Evolutionary conservation across 2,797 vertebrate genomes (phyloP), one percentile per base, ranked within the genome.

Genomic region (Smutsia temminckii): DNA sequence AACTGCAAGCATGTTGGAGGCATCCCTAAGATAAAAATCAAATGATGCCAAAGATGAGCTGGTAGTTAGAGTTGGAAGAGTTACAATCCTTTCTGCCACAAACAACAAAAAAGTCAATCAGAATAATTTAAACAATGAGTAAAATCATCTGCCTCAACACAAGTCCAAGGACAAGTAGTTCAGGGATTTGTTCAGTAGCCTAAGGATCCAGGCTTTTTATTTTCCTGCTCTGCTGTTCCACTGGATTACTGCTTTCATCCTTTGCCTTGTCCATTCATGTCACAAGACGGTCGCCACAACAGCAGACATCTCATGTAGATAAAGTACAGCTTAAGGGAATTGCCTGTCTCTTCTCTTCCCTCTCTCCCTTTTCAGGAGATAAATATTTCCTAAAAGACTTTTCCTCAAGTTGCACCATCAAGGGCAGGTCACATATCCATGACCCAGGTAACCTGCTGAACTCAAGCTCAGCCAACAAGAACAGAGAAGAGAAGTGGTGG

Each of bases 301-400:
- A 92, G 92, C 72, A 90, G 59, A 84, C n/a, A 92, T 87, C 42
- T 87, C 53, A 18, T 32, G 29, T 29, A 88, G 34, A 72, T 61
- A 87, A 80, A 84, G 55, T 57, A 78, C 0, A 61, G 18, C 11
- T 49, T 74, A 61, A 42, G 5, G 1, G 59, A 57, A 40, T 16
- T 13, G 27, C 64, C 11, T 57, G 12, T 25, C 2, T 85, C 17
- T 79, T 34, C 13, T 66, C 20, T 32, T 18, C 23, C 59, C 11
- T 1, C 2, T 71, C 21, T 40, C 2, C 40, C 14, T 63, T n/a
- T 53, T 14, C 4, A 53, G 27, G 11, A 53, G 5, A 77, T 37
- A 83, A 80, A 34, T 61, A 68, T 40, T 93, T 68, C 74, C 29
- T 29, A 46, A 49, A 94, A 57, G 40, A 20, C 12, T 72, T 91